Evolutionary conservation across 2,797 vertebrate species (phyloP).

Genomic region (Sarcoramphus papa): DNA sequence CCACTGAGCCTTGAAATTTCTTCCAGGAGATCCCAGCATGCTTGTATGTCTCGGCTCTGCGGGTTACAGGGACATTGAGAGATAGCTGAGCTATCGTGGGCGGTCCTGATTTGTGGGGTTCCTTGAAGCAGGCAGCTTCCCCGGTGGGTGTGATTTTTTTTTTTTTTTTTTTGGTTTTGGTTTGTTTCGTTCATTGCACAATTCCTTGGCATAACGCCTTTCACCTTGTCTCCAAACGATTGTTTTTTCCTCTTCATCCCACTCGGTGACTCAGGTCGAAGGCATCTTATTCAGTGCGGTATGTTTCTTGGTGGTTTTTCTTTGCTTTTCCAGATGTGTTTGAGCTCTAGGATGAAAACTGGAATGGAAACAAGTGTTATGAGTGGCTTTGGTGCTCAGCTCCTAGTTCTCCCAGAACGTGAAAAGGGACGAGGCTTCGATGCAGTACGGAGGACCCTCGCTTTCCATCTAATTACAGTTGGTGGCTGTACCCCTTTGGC

Average conservation of each 20-base stretch:
- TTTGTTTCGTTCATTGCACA: not conserved
- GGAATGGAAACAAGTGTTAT: not conserved
- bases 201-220: not conserved
- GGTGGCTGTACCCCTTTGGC: not conserved
- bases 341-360: not conserved
- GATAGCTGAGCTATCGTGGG: not conserved
- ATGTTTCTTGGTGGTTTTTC: not conserved
- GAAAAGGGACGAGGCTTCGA: fast-evolving
- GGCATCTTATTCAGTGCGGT: not conserved
- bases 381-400: not conserved
- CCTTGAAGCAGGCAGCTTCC: not conserved
- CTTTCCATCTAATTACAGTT: not conserved
- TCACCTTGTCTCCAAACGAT: not conserved
- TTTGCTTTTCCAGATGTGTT: slow-evolving; percentile 12
- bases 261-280: not conserved
- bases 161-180: not conserved
- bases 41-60: not conserved
- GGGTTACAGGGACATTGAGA: not conserved
- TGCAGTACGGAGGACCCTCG: fast-evolving
- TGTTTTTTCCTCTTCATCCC: not conserved
- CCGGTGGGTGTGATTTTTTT: not conserved
- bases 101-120: not conserved
- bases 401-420: not conserved
- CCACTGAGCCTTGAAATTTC: not conserved
- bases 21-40: not conserved